phyloP scores from a whole-genome alignment of 2,113 vertebrate species.

The Laticauda colubrina region DNA sequence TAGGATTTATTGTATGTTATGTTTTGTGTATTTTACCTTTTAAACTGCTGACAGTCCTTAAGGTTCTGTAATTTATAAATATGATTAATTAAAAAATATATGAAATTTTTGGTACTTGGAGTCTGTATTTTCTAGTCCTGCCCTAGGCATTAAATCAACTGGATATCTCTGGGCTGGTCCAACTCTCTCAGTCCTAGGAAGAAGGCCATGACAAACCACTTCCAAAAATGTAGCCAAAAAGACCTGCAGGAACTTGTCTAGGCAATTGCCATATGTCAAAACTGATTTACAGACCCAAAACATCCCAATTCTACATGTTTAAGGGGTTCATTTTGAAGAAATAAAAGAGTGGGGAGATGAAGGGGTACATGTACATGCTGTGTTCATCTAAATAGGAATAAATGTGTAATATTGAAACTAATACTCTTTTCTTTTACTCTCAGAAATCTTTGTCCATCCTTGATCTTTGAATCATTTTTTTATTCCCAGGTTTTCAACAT shows the following conservation, averaged over 20 bases:
- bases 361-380: neutral
- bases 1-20: neutral
- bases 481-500: neutral
- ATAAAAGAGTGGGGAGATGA: no score
- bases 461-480: neutral
- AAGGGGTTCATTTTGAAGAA: neutral
- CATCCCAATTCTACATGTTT: neutral
- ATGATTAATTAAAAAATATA: neutral
- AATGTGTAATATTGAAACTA: neutral
- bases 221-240: neutral
- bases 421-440: neutral
- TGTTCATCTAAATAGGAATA: neutral
- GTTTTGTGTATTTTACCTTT: neutral
- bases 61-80: neutral
- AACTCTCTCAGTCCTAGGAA: neutral
- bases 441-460: neutral
- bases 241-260: neutral
- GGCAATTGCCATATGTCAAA: neutral
- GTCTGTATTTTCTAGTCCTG: neutral
- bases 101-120: neutral
- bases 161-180: neutral
- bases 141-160: neutral
- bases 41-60: neutral
- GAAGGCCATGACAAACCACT: neutral
- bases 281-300: neutral